Evolutionary conservation across 1,140 invertebrate species (phyloP), one percentile per base, ranked within the genome.

Genomic region (Hyposmocoma kahamanoa): DNA sequence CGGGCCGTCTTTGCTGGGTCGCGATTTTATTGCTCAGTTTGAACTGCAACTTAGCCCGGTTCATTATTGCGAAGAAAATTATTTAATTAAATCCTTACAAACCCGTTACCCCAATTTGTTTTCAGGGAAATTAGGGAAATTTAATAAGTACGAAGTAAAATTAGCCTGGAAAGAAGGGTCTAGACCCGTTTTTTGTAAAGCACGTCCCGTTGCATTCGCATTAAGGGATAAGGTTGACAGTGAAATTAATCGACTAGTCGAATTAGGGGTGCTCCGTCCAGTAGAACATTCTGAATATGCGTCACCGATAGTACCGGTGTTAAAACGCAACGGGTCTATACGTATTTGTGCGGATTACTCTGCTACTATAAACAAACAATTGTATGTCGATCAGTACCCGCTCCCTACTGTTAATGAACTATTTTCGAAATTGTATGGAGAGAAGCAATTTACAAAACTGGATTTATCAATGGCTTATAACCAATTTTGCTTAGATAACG

Each of bases 371-470:
- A 34, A 34, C 13, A 44, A 26, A 26, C 24, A 28, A 15, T 17
- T 44, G 24, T 10, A 10, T 4, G 17, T 24, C 4, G 24, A 44
- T 2, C 11, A 44, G 15, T 44, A 44, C 17, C 24, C 42, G 4
- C 17, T 24, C 3, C 21, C 24, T 5, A 44, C 20, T 8, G 17
- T 44, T 24, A 10, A 28, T n/a, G 24, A 26, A n/a, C 9, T 44
- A n/a, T 34, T 34, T 44, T 44, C 42, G 3, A 22, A 15, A 24
- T 17, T 44, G 18, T 20, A 44, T 28, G 45, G 45, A 2, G 45
- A 56, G 30, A 43, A 53, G 44, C 6, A 43, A 21, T 61, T 61
- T 30, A 38, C 44, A 8, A 59, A 50, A 49, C 13, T 61, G 10
- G 58, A 66, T 52, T 42, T 66, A 22, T 56, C 51, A 30, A 52